Percentiles rank a stretch among this genome's conserved stretches.
Evolutionary conservation across 1,140 invertebrate species (phyloP).

Genomic region (Micrasema minimum): DNA sequence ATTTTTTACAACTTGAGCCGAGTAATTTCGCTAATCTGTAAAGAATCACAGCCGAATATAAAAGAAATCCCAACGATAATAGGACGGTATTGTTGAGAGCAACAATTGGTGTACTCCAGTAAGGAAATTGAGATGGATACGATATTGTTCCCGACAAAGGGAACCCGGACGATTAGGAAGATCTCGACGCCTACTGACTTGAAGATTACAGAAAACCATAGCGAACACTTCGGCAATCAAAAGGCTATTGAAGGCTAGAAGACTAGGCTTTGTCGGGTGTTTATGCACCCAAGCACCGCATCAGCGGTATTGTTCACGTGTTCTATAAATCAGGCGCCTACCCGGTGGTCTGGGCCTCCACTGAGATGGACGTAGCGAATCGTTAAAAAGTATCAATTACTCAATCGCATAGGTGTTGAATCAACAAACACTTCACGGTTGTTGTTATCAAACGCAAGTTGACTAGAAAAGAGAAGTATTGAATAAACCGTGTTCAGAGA

Average conservation of each 20-base stretch:
- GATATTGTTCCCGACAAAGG: background rate
- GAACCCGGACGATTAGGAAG: constrained; percentile 12
- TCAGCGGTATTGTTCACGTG: constrained; percentile 2
- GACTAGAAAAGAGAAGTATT: too few species aligned
- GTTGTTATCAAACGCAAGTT: background rate
- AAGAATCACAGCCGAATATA: too few species aligned
- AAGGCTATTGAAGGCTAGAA: constrained; percentile 9
- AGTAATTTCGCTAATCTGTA: too few species aligned
- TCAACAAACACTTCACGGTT: constrained; percentile 9
- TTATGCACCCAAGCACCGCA: constrained; percentile 14
- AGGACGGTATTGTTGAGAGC: background rate
- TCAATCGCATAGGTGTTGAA: constrained; percentile 19
- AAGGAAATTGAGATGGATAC: constrained; percentile 15
- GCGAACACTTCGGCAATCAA: constrained; percentile 17
- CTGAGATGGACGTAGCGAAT: constrained; percentile 17
- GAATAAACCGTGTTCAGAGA: too few species aligned
- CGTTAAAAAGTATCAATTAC: constrained; percentile 26
- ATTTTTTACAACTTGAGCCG: too few species aligned
- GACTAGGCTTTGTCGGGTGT: constrained; percentile 13
- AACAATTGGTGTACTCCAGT: background rate
- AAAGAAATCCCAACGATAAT: too few species aligned
- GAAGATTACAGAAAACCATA: background rate
- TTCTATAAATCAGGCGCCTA: constrained; percentile 20
- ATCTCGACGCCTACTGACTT: constrained; percentile 3
- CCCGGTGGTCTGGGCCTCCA: constrained; percentile 13